Conservation (phyloP, 2,797 vertebrate species). For the Alauda arvensis region DNA sequence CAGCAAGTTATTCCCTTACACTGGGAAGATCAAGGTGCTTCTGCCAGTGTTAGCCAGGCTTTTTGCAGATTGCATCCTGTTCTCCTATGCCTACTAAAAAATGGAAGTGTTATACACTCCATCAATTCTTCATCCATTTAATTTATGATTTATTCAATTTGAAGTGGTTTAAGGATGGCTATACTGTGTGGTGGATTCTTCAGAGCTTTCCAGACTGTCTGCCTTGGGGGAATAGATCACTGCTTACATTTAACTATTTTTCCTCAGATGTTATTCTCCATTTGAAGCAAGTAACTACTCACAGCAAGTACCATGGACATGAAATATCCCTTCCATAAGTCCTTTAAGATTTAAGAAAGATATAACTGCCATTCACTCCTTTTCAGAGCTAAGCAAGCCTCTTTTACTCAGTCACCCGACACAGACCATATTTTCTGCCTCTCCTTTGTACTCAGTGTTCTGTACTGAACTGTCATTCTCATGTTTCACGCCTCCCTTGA, state of each 20-base stretch:
- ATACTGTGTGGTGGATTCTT: background rate
- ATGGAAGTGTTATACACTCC: background rate
- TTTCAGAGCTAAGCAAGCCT: background rate
- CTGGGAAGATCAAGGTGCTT: background rate
- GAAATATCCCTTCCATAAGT: background rate
- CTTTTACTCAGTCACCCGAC: background rate
- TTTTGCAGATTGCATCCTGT: background rate
- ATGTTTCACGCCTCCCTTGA: background rate
- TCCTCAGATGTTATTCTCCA: background rate
- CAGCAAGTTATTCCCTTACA: background rate
- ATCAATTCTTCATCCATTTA: background rate
- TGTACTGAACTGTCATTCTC: background rate
- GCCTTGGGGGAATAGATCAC: background rate
- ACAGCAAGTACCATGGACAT: background rate
- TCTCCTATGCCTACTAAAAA: background rate
- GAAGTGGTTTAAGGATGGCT: background rate
- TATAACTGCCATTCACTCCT: background rate
- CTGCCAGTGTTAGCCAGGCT: background rate
- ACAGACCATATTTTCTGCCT: background rate
- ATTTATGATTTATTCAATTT: background rate
- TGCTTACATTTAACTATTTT: background rate
- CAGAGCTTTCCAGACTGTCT: background rate
- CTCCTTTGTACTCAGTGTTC: background rate
- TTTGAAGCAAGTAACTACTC: background rate
- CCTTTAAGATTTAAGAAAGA: background rate